These are phyloP conservation scores for Plecturocebus donacophilus DNA, from an alignment of 2,113 vertebrate genomes.

Conservation along the genomic window DNA sequence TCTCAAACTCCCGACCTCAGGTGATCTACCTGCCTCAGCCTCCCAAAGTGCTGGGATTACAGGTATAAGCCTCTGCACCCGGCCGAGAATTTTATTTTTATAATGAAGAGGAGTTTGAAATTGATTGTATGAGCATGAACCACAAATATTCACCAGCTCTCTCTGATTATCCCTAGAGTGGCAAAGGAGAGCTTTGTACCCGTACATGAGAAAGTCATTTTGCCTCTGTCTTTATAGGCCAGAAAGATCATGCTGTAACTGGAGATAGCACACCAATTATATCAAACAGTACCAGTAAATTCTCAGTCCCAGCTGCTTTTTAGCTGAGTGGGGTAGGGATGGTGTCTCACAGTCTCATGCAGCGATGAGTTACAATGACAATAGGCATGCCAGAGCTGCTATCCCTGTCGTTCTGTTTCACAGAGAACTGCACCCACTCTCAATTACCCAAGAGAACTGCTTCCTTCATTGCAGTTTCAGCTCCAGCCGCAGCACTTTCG, in stretches of 20 bases:
- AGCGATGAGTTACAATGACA: not conserved
- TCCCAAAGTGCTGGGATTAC: no score
- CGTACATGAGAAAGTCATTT: not conserved
- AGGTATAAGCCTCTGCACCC: no score
- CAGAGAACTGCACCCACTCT: not conserved
- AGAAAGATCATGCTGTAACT: not conserved
- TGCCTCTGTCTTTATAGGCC: not conserved
- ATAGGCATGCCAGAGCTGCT: fast-evolving
- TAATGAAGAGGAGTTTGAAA: not conserved
- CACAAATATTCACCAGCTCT: not conserved
- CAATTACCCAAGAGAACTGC: not conserved
- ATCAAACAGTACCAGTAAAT: no score
- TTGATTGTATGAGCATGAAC: not conserved
- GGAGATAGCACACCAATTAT: not conserved
- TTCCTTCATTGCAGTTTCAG: not conserved
- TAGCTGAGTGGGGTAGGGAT: not conserved
- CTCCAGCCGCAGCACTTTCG: not conserved
- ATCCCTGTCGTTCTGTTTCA: not conserved
- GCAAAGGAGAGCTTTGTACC: not conserved
- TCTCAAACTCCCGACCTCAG: no score
- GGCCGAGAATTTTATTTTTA: not conserved
- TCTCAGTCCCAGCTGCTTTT: not conserved
- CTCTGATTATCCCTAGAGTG: not conserved
- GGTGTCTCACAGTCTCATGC: not conserved
- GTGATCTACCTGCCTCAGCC: no score